Conservation (phyloP, 2,888 invertebrate genomes). For the Melipona beecheii region DNA sequence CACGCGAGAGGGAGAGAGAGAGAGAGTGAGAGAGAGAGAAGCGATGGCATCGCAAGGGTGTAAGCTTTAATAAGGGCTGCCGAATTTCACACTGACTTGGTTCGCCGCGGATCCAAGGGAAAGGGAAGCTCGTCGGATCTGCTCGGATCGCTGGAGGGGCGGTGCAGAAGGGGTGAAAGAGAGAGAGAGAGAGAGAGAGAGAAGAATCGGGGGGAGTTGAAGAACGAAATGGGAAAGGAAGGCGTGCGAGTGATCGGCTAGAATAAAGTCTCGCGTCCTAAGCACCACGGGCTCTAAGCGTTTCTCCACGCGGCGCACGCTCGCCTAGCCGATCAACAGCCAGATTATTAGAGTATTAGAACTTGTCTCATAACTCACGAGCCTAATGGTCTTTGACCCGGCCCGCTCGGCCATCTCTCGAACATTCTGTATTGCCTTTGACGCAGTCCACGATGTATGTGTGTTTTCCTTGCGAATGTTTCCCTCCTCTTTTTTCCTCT, state of each 20-base stretch:
- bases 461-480: constrained; percentile 25
- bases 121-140: constrained; percentile 33
- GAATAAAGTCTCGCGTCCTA: constrained; percentile 77
- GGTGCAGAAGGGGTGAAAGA: constrained; percentile 46
- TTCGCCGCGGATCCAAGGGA: constrained; percentile 57
- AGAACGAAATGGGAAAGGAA: constrained; percentile 68
- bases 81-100: constrained; percentile 83
- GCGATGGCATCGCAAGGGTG: constrained; percentile 65
- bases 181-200: constrained; percentile 53
- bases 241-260: constrained; percentile 80
- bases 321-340: constrained; percentile 78
- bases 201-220: constrained; percentile 53
- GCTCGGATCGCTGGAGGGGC: constrained; percentile 30
- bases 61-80: constrained; percentile 83
- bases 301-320: constrained; percentile 57
- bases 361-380: constrained; percentile 83
- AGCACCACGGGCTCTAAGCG: constrained; percentile 43
- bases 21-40: constrained; percentile 30
- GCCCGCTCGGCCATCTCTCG: constrained; percentile 63
- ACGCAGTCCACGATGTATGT: constrained; percentile 74
- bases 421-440: constrained; percentile 78
- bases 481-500: not conserved
- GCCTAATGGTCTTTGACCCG: constrained; percentile 79
- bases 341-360: constrained; percentile 83
- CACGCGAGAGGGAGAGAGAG: constrained; percentile 18